These are phyloP conservation scores for Hypotaenidia okinawae DNA, from an alignment of 2,797 vertebrate genomes.

Conservation along the genomic window DNA sequence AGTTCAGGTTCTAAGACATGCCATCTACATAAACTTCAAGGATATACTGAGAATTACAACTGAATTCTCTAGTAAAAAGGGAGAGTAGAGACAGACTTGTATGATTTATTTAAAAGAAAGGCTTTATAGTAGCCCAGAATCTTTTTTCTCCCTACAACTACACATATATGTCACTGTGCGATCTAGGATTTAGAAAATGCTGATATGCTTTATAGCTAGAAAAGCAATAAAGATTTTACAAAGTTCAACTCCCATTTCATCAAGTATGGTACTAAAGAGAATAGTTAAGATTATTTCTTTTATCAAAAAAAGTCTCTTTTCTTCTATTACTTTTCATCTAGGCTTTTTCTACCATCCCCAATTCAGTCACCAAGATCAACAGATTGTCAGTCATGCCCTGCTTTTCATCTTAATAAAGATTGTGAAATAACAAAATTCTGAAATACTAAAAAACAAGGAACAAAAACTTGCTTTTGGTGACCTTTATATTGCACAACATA, in stretches of 20 bases:
- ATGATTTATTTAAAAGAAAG: background rate
- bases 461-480: background rate
- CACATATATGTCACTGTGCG: background rate
- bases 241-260: background rate
- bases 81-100: background rate
- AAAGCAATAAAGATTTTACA: background rate
- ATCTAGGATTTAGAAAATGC: background rate
- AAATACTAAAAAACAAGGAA: background rate
- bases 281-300: background rate
- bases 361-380: background rate
- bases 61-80: background rate
- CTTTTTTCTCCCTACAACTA: background rate
- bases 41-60: background rate
- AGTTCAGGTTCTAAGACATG: background rate
- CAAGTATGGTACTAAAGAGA: background rate
- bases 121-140: background rate
- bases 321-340: background rate
- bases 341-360: background rate
- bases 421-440: background rate
- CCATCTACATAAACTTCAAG: background rate
- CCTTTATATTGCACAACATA: background rate
- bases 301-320: background rate
- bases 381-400: background rate
- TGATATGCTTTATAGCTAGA: background rate
- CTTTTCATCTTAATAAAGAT: background rate